Percentiles rank a stretch among this genome's conserved stretches.
These are phyloP conservation scores for Apostichopus leukothele DNA, from an alignment of 53 echinoderm and acorn worm species.

Conservation along the genomic window DNA sequence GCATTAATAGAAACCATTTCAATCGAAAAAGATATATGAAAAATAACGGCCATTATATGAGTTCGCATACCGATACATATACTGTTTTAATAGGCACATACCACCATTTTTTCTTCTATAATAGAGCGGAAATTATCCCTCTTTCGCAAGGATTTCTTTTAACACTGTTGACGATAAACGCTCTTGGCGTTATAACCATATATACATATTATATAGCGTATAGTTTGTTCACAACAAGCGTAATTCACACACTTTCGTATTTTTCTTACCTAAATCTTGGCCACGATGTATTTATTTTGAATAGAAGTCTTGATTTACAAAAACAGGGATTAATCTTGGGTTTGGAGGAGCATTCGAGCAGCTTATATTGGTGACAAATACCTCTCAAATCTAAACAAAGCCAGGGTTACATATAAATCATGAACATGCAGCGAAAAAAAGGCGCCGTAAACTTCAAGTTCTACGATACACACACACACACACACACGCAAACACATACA, in stretches of 20 bases:
- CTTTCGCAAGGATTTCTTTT: too few species aligned
- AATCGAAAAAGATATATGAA: too few species aligned
- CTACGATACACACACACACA: neutral
- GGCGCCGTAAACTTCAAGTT: neutral
- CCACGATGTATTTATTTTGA: slow-evolving; percentile 28
- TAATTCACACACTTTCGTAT: slow-evolving; percentile 14
- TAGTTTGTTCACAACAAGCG: neutral
- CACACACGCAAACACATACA: neutral
- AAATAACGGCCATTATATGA: too few species aligned
- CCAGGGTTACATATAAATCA: slow-evolving; percentile 30
- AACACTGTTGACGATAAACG: neutral
- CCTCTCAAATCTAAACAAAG: slow-evolving; percentile 21
- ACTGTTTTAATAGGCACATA: too few species aligned
- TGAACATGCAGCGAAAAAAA: neutral
- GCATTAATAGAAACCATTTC: too few species aligned
- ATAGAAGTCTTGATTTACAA: slow-evolving; percentile 2
- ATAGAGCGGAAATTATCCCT: too few species aligned
- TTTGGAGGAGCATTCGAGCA: neutral
- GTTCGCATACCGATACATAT: too few species aligned
- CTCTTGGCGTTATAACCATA: neutral
- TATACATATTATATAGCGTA: too few species aligned
- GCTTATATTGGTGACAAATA: slow-evolving; percentile 17
- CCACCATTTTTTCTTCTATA: too few species aligned
- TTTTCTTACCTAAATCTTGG: slow-evolving; percentile 3
- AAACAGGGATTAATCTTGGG: slow-evolving; percentile 1